These are phyloP conservation scores for Conus ventricosus DNA, from an alignment of 1,140 invertebrate species.

Conservation along the genomic window DNA sequence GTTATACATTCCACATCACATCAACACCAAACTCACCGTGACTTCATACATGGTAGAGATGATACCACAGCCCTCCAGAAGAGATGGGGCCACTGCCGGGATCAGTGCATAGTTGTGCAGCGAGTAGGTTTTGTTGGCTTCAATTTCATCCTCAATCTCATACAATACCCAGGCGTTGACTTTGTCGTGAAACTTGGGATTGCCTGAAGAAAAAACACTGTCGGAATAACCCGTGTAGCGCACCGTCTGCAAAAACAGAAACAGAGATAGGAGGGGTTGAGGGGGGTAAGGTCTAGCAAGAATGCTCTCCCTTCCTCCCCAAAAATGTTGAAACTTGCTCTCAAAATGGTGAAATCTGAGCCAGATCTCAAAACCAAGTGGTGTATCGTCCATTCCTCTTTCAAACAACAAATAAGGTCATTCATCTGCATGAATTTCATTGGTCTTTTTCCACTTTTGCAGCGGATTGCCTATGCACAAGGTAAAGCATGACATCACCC, in stretches of 20 bases:
- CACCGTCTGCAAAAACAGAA: conserved; percentile 54
- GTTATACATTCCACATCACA: no score
- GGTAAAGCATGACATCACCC: no score
- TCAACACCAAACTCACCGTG: conserved; percentile 82
- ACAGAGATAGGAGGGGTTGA: not conserved
- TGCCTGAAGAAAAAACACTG: conserved; percentile 62
- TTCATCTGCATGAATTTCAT: no score
- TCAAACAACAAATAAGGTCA: no score
- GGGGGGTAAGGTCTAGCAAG: no score
- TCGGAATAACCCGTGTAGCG: conserved; percentile 63
- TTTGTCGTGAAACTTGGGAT: conserved; percentile 63
- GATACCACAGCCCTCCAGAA: conserved; percentile 94
- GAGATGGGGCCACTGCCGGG: conserved; percentile 94
- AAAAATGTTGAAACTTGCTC: no score
- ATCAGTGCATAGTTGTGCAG: conserved; percentile 76
- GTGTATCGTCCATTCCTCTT: no score
- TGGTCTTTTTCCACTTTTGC: no score
- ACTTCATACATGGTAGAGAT: conserved; percentile 97
- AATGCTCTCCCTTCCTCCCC: no score
- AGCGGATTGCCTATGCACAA: no score
- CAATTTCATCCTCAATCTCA: conserved; percentile 37
- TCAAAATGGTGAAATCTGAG: no score
- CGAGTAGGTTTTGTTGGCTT: conserved; percentile 39
- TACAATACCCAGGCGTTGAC: conserved; percentile 51
- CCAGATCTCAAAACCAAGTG: no score